A percentile compares a stretch with the other conserved stretches of the same genome.
These are phyloP conservation scores for Orchesella flavescens DNA, from an alignment of 2,888 invertebrate genomes.

Conservation along the genomic window DNA sequence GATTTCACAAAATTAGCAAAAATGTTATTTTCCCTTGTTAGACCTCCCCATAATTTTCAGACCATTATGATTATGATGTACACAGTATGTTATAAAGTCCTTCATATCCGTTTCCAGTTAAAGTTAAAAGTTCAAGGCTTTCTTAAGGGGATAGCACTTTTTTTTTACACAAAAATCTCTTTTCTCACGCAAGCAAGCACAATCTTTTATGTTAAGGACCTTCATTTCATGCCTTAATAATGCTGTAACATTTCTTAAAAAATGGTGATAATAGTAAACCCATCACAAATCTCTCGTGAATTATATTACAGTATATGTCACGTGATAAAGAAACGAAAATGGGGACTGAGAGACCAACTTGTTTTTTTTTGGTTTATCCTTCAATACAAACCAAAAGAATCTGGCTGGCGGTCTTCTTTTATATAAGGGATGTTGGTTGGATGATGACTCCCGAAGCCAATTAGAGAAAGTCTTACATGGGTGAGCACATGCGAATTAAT, in stretches of 20 bases:
- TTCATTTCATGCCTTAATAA: background rate
- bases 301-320: background rate
- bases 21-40: too few relatives aligned
- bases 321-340: slow-evolving; percentile 27
- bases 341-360: slow-evolving; percentile 24
- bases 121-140: too few relatives aligned
- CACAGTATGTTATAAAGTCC: too few relatives aligned
- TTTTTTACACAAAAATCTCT: too few relatives aligned
- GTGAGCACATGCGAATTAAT: slow-evolving; percentile 63
- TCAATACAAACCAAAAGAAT: background rate
- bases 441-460: slow-evolving; percentile 53
- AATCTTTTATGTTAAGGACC: background rate
- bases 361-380: slow-evolving; percentile 2
- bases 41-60: too few relatives aligned
- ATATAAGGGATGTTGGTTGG: background rate
- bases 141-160: too few relatives aligned
- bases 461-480: slow-evolving; percentile 63
- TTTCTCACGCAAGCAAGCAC: background rate
- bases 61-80: too few relatives aligned
- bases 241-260: background rate
- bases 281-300: background rate
- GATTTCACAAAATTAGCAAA: too few relatives aligned
- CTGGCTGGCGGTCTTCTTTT: background rate
- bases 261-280: background rate
- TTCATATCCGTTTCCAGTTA: too few relatives aligned